Percentiles rank a stretch among this genome's conserved stretches.
These are phyloP conservation scores for Leptogaster cylindrica DNA, from an alignment of 2,888 invertebrate genomes.

Conservation along the genomic window DNA sequence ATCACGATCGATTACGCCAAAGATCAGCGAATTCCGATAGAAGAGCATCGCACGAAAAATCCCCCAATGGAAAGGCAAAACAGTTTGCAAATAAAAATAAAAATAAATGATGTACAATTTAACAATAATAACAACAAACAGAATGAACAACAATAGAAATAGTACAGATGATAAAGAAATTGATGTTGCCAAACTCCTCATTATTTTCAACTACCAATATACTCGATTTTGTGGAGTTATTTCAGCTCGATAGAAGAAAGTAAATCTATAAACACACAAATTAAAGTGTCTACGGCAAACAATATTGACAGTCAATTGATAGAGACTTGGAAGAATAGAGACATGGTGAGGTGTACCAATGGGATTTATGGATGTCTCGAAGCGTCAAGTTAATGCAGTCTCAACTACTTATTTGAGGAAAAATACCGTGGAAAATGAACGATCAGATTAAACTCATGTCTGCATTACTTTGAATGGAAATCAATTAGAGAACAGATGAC, in stretches of 20 bases:
- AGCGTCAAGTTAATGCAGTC: conserved; percentile 25
- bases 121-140: neutral
- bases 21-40: conserved; percentile 30
- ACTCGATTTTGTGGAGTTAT: no score
- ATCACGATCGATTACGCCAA: conserved; percentile 38
- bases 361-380: conserved; percentile 29
- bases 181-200: conserved; percentile 25
- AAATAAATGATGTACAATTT: neutral
- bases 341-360: neutral
- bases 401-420: conserved; percentile 13
- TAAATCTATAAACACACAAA: conserved; percentile 38
- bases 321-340: conserved; percentile 6
- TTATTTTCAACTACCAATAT: conserved; percentile 4
- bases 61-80: conserved; percentile 33
- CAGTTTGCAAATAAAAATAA: conserved; percentile 21
- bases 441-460: conserved; percentile 27
- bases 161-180: no score
- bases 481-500: conserved; percentile 43
- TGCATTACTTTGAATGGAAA: conserved; percentile 35
- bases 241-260: conserved; percentile 7
- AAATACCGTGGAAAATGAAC: conserved; percentile 28
- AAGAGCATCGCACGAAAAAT: no score
- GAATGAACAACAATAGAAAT: neutral
- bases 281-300: conserved; percentile 43
- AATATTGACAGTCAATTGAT: conserved; percentile 36